Base-by-base conservation (phyloP, 2,797 vertebrate genomes). In the Clarias pachynema region DNA sequence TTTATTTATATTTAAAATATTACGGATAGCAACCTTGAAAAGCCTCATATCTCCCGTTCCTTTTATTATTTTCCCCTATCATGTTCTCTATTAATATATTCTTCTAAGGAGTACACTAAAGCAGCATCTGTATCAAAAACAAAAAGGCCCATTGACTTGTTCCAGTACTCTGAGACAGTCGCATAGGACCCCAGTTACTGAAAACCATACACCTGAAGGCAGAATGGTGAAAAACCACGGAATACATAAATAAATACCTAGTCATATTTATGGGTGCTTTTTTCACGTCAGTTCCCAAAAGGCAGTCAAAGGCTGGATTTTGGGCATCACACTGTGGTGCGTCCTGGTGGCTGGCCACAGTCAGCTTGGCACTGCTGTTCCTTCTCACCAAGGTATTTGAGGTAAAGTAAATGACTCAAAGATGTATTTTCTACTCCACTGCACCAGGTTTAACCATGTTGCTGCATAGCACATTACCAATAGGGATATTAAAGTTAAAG, bases 361-460 rank as follows among this genome's bases (percentile, higher is more conserved):
- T 89, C 74, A 66, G 77, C 63, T 79, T 90, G 91, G 91, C 90
- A 78, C 86, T 18, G 56, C 73, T 63, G 86, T 89, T 88, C 86
- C 29, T 86, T 69, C 90, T 89, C 88, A 80, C 85, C 87, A 86
- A 93, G 75, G 90, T 90, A 94, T 93, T 90, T 90, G 72, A 91
- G 86, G 89, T 83, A 87, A 89, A 90, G 90, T 87, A 91, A 89
- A 91, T 90, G 80, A 89, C 57, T 82, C 72, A 82, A 84, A 85
- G 75, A 84, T 85, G 34, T 84, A 81, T 87, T 87, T 81, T 87
- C 79, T 69, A 88, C 69, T 82, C 66, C 85, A 83, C 53, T 65
- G 59, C 53, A 79, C 18, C 9, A 63, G n/a, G 37, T 73, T 83
- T 83, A 63, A 12, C 34, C 68, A 62, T 69, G 72, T 72, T 7